Percentiles rank a stretch among this genome's conserved stretches.
These are phyloP conservation scores for Synergus itoensis DNA, from an alignment of 2,888 invertebrate genomes.

Conservation along the genomic window DNA sequence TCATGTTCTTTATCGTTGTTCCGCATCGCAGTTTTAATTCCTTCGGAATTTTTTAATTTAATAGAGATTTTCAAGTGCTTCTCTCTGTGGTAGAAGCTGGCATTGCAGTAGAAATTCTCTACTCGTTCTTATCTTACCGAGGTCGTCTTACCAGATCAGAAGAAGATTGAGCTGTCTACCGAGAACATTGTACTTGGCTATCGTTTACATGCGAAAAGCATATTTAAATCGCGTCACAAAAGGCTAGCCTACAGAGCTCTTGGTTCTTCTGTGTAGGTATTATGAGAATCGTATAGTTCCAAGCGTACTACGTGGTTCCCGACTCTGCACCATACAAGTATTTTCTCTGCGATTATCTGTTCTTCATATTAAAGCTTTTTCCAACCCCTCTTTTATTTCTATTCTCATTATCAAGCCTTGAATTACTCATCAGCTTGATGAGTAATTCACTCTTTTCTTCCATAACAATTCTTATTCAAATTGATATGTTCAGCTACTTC, in stretches of 20 bases:
- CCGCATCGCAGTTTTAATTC: neutral
- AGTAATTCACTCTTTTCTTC: neutral
- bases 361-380: constrained; percentile 4
- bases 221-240: constrained; percentile 33
- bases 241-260: neutral
- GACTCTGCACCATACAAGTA: neutral
- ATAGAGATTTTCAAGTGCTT: constrained; percentile 7
- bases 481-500: neutral
- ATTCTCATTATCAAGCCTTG: neutral
- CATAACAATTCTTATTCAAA: neutral
- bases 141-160: constrained; percentile 45
- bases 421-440: neutral
- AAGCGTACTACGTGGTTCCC: constrained; percentile 2
- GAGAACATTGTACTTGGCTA: constrained; percentile 18
- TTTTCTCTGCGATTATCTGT: constrained; percentile 12
- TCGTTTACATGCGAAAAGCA: constrained; percentile 22
- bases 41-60: neutral
- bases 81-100: neutral
- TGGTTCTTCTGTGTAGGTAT: neutral
- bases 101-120: neutral
- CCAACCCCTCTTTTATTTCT: neutral
- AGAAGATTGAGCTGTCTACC: constrained; percentile 47
- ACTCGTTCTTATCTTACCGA: constrained; percentile 3
- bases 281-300: neutral
- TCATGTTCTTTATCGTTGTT: neutral